phyloP scores from a whole-genome alignment of 2,888 invertebrate genomes.

The Lobophora halterata region DNA sequence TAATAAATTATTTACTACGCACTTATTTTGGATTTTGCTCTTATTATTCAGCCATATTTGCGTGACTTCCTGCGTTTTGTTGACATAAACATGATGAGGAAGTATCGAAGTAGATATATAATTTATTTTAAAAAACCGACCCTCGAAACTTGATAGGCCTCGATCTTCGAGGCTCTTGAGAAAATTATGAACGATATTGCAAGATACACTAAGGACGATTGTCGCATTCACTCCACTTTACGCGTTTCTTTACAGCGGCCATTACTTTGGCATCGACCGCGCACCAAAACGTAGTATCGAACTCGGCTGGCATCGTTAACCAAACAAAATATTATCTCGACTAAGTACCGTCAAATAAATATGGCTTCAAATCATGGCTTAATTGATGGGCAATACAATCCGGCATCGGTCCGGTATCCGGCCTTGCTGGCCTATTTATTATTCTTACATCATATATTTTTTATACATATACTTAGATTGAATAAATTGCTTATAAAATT shows the following conservation, averaged over 20 bases:
- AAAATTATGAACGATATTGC: slow-evolving; percentile 48
- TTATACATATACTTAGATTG: no score
- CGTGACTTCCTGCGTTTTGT: slow-evolving; percentile 28
- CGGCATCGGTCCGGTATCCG: no score
- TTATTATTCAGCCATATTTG: slow-evolving; percentile 21
- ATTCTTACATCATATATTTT: no score
- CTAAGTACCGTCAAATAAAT: no score
- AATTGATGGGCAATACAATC: no score
- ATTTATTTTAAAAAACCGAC: slow-evolving; percentile 39
- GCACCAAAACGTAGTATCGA: slow-evolving; percentile 31
- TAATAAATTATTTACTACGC: slow-evolving; percentile 10
- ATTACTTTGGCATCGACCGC: slow-evolving; percentile 43
- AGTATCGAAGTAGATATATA: slow-evolving; percentile 43
- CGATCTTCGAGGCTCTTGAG: slow-evolving; percentile 42
- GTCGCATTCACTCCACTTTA: slow-evolving; percentile 38
- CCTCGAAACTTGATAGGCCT: slow-evolving; percentile 48
- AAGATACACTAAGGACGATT: slow-evolving; percentile 37
- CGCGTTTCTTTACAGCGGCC: slow-evolving; percentile 40
- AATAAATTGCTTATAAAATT: no score
- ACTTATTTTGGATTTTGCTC: slow-evolving; percentile 26
- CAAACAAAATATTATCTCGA: slow-evolving; percentile 14
- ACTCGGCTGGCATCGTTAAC: slow-evolving; percentile 38
- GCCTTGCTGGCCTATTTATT: no score
- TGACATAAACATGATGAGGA: slow-evolving; percentile 44
- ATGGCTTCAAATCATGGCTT: no score